Evolutionary conservation across 2,113 vertebrate species (phyloP), one percentile per base, ranked within the genome.

Genomic region (Cisticola juncidis): DNA sequence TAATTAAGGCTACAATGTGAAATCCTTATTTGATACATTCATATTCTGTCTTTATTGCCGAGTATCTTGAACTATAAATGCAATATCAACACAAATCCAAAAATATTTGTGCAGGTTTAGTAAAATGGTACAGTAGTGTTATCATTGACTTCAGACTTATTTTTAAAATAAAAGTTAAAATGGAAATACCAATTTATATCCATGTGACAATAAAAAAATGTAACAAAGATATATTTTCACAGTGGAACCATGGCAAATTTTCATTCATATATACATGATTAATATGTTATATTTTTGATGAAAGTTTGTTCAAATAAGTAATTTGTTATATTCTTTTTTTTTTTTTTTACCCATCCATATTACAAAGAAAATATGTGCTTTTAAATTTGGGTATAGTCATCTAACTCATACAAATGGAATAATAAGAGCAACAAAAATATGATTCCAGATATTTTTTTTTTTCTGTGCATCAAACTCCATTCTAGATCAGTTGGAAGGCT

Each of bases 11-110:
- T 72, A 77, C 19, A 86, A 12, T 88, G 13, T 73, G 29, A 65
- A 82, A 25, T 57, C 64, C 85, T 84, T 90, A 24, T 24, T 86
- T n/a, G 33, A 86, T 86, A 48, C 5, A 58, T 73, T 81, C 47
- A 93, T 77, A 88, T 74, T 68, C 26, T 70, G 60, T 53, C 23
- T 83, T 90, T 93, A 92, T 95, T 94, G 91, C 84, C 80, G 61
- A 90, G 31, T 65, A 68, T 61, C 69, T 90, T 70, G 69, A 95
- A 90, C 10, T 62, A 81, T 35, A 88, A 78, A 58, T 44, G 8
- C 14, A 93, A 50, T 45, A 62, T 8, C 23, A 48, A 62, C 24
- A 44, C 26, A 81, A 60, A 42, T 2, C 4, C 11, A 15, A 65
- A 87, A 72, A 40, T 51, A 14, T 81, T 95, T 90, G 17, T 62